phyloP scores from a whole-genome alignment of 1,140 invertebrate species.

The Aphidius gifuensis region DNA sequence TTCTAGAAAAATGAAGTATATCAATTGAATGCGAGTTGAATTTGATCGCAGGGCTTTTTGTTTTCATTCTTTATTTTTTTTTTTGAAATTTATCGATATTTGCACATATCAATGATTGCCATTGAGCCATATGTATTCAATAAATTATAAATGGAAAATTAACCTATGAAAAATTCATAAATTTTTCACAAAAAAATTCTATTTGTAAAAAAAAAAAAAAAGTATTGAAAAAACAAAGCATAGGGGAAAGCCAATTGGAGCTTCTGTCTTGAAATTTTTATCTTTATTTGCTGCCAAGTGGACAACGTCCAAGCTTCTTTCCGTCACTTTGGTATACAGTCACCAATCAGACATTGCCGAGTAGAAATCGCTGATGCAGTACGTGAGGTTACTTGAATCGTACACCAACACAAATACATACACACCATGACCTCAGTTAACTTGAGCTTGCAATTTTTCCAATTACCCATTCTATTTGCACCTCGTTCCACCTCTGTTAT shows the following conservation, averaged over 20 bases:
- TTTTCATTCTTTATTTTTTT: too few relatives aligned
- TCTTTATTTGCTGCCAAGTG: conserved; percentile 36
- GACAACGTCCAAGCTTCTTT: conserved; percentile 36
- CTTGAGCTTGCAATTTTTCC: conserved; percentile 27
- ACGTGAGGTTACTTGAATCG: conserved; percentile 32
- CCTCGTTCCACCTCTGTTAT: background rate
- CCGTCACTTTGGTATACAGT: conserved; percentile 34
- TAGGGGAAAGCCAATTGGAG: conserved; percentile 2
- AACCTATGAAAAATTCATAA: background rate
- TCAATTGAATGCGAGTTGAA: too few relatives aligned
- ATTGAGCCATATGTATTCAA: too few relatives aligned
- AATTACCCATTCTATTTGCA: conserved; percentile 14
- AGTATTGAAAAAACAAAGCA: background rate
- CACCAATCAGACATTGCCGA: conserved; percentile 37
- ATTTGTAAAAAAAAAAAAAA: background rate
- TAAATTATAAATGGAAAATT: too few relatives aligned
- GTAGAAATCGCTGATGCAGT: conserved; percentile 36
- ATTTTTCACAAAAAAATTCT: background rate
- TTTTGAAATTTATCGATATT: too few relatives aligned
- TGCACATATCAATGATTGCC: too few relatives aligned
- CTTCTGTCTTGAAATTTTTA: conserved; percentile 2
- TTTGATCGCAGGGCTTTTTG: too few relatives aligned
- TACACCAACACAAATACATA: conserved; percentile 21
- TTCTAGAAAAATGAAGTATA: too few relatives aligned
- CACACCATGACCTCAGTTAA: conserved; percentile 14